These are phyloP conservation scores for Spinus pinus DNA, from an alignment of 2,797 vertebrate genomes.

Conservation along the genomic window DNA sequence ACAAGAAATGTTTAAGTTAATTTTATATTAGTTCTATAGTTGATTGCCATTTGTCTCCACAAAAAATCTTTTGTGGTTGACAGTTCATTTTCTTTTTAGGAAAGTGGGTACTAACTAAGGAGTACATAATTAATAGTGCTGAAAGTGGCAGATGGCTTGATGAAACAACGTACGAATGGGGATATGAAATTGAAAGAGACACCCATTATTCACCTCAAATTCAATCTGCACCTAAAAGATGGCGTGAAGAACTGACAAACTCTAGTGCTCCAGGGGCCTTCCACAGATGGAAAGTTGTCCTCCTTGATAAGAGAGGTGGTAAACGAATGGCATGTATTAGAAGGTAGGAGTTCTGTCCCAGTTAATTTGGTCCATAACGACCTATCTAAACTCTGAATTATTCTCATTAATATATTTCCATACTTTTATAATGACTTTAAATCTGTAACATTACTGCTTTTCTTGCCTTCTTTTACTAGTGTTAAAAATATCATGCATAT, in stretches of 20 bases:
- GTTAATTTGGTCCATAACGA: background rate
- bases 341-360: constrained; percentile 79
- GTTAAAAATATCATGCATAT: accelerated
- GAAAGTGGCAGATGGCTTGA: constrained; percentile 88
- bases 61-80: constrained; percentile 63
- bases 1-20: constrained; percentile 51
- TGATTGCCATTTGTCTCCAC: constrained; percentile 69
- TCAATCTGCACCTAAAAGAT: constrained; percentile 83
- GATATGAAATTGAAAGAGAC: constrained; percentile 80
- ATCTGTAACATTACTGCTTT: background rate
- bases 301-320: constrained; percentile 76
- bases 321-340: constrained; percentile 80
- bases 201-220: constrained; percentile 79
- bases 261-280: constrained; percentile 87
- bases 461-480: background rate
- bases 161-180: constrained; percentile 88
- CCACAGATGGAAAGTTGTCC: constrained; percentile 91
- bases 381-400: background rate
- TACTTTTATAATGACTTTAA: background rate
- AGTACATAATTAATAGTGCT: constrained; percentile 90
- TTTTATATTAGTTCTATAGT: constrained; percentile 64
- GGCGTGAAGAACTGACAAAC: constrained; percentile 77
- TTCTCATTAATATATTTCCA: background rate
- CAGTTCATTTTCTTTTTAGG: constrained; percentile 82
- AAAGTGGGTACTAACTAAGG: constrained; percentile 92